Evolutionary conservation across 2,113 vertebrate species (phyloP), one percentile per base, ranked within the genome.

Genomic region (Alethe castanea): DNA sequence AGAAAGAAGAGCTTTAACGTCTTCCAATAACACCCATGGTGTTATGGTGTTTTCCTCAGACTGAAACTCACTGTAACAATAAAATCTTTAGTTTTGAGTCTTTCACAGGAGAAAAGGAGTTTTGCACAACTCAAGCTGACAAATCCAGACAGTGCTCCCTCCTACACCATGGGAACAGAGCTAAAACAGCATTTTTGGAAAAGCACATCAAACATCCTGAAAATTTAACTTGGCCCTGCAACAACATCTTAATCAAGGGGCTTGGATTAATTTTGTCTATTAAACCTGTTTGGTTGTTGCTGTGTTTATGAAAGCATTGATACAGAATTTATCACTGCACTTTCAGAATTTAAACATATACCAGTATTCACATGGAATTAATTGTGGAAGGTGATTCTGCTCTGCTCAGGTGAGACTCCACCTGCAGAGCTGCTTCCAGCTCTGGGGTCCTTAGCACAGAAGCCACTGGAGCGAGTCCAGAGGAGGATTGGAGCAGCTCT

Each of bases 1-100:
- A 11, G 0, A 3, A 53, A 48, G 6, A 8, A 3, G 4, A 40
- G 35, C 8, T 52, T 38, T 6, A 25, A 35, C 6, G 2, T 5
- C 42, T 84, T 52, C 53, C 31, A 33, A 33, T 26, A 13, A 52
- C 7, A 5, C 5, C 22, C 2, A 0, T 2, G 6, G 8, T 11
- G 24, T 19, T 11, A 1, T 1, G 0, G 25, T 29, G 40, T 19
- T 36, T 18, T 64, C 54, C 73, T 48, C 40, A 47, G 16, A 10
- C 1, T 24, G 19, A 40, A 71, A 67, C 1, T 40, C 12, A 1
- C 7, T 18, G 23, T 2, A 45, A 64, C 5, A 4, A 44, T 5
- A 16, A 71, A 85, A 59, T 11, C 38, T 64, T 72, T 2, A 8
- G 28, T 40, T 88, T 10, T 2, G 1, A 78, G 56, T 8, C 28